Base-by-base conservation (phyloP, 2,888 invertebrate genomes). In the Platycheirus albimanus region DNA sequence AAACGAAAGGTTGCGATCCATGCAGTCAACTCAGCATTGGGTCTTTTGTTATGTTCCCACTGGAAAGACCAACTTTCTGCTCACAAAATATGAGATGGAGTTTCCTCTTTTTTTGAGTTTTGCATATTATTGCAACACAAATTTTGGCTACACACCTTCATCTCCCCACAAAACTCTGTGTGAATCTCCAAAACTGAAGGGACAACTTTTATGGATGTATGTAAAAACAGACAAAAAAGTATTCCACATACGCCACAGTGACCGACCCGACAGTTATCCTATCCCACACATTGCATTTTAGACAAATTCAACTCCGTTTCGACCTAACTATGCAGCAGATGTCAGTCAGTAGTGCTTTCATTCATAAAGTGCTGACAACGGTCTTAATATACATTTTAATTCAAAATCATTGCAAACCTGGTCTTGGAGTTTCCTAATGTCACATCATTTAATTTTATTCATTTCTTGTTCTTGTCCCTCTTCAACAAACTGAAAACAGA, bases 21-120 rank as follows among this genome's bases (percentile, higher is more conserved):
- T 24, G 10, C 13, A 41, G 38, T 47, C 54, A 10, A 45, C 38
- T 51, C 67, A 56, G 38, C 15, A 75, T 63, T 19, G 47, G 54
- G 11, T 7, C 64, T 58, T 61, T 71, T 61, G 66, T 67, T 38
- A 54, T 70, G 17, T 8, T 41, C 15, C 52, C 61, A 72, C 43
- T 33, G 38, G 61, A 17, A 67, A 30, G 77, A 72, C 81, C 17
- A 81, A 76, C 81, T 81, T 58, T 76, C 13, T 41, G 38, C 58
- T 24, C 45, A 66, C 45, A 71, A 61, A 61, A 41, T 45, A 61
- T 45, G 45, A 17, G 45, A 43, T 45, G 28, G 30, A 61, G 45
- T 58, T 58, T 58, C 17, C 61, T 45, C 61, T 61, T 28, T 45
- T 41, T 41, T 15, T 6, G 58, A 58, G 11, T 41, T 58, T 58